These are phyloP conservation scores for Crotalus tigris DNA, from an alignment of 2,113 vertebrate species.

Conservation along the genomic window DNA sequence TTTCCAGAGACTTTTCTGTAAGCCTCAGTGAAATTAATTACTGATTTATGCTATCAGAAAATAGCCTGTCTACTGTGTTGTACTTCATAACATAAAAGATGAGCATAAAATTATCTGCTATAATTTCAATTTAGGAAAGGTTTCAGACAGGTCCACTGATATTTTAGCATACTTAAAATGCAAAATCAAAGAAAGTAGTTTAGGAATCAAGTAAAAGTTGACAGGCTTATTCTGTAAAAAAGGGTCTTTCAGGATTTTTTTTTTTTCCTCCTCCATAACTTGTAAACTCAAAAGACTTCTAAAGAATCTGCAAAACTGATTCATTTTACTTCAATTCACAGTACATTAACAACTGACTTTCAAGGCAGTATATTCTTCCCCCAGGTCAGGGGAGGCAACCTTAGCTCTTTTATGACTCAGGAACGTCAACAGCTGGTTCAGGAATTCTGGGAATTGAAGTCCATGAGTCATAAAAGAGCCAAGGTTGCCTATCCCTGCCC, in stretches of 20 bases:
- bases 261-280: neutral
- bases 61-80: neutral
- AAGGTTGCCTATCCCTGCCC: too few relatives aligned
- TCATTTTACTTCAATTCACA: neutral
- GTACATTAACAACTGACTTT: neutral
- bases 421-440: too few relatives aligned
- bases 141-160: neutral
- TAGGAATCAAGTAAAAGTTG: slow-evolving; percentile 16
- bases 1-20: neutral
- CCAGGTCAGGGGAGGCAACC: neutral
- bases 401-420: too few relatives aligned
- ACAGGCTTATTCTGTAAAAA: slow-evolving; percentile 7
- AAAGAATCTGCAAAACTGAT: neutral
- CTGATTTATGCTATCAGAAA: slow-evolving; percentile 5
- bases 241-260: neutral
- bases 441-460: too few relatives aligned
- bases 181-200: neutral
- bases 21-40: neutral
- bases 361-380: neutral
- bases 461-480: too few relatives aligned
- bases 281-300: slow-evolving; percentile 5
- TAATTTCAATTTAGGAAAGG: neutral
- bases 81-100: neutral
- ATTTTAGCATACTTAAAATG: neutral
- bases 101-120: slow-evolving; percentile 5